A percentile compares a stretch with the other conserved stretches of the same genome.
These are phyloP conservation scores for Takifugu ocellatus DNA, from an alignment of 2,797 vertebrate species.

Conservation along the genomic window DNA sequence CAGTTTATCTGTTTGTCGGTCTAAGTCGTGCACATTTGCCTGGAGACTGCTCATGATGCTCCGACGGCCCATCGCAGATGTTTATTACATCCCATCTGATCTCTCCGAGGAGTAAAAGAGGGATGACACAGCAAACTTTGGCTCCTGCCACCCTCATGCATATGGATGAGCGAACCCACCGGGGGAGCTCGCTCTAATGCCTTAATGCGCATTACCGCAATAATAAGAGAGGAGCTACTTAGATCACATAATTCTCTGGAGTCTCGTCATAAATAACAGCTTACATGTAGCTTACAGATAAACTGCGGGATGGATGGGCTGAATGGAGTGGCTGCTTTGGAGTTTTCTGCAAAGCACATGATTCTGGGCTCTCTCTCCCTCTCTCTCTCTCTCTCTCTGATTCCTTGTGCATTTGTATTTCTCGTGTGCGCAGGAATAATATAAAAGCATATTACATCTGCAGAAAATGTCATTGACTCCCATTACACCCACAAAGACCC, in stretches of 20 bases:
- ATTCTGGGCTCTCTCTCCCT: not conserved
- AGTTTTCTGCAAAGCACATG: slow-evolving; percentile 22
- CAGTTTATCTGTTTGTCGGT: not conserved
- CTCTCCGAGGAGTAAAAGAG: slow-evolving; percentile 40
- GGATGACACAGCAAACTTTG: slow-evolving; percentile 50
- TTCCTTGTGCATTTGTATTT: slow-evolving; percentile 8
- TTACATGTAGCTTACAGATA: slow-evolving; percentile 73
- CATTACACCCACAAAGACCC: slow-evolving; percentile 59
- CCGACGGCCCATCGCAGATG: slow-evolving; percentile 54
- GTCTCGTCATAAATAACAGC: slow-evolving; percentile 70
- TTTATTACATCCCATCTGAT: slow-evolving; percentile 61
- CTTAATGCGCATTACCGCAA: slow-evolving; percentile 66
- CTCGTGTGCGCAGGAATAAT: not conserved
- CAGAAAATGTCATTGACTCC: slow-evolving; percentile 65
- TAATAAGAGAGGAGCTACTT: slow-evolving; percentile 65
- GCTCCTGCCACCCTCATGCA: slow-evolving; percentile 60
- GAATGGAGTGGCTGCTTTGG: slow-evolving; percentile 39
- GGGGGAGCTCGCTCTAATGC: slow-evolving; percentile 63
- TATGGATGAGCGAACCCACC: slow-evolving; percentile 65
- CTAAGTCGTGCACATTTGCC: slow-evolving; percentile 37
- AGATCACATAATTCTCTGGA: slow-evolving; percentile 65
- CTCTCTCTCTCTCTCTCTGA: not conserved
- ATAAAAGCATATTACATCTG: slow-evolving; percentile 33
- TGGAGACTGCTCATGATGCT: slow-evolving; percentile 42
- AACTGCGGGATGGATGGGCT: slow-evolving; percentile 51